Evolutionary conservation across 2,888 invertebrate genomes (phyloP).

Genomic region (Abrostola triplasia): DNA sequence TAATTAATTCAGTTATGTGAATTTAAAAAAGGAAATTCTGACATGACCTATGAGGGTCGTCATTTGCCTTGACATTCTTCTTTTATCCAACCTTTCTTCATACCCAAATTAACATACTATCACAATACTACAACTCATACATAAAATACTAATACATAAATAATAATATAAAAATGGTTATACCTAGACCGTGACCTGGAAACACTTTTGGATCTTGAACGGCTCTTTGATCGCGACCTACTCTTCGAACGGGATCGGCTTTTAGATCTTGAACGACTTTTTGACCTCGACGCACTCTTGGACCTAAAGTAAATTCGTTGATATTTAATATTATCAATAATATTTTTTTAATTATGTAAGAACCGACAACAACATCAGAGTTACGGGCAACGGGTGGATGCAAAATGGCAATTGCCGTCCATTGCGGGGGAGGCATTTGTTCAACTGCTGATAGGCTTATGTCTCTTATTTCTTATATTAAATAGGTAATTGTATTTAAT

Average conservation of each 20-base stretch:
- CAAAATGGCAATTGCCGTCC: too few relatives aligned
- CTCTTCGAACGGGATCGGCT: slow-evolving; percentile 58
- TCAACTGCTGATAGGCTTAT: too few relatives aligned
- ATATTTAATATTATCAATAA: neutral
- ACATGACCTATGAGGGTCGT: too few relatives aligned
- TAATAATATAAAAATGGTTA: neutral
- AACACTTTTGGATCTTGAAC: slow-evolving; percentile 44
- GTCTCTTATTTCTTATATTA: neutral
- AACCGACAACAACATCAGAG: too few relatives aligned
- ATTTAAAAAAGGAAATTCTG: too few relatives aligned
- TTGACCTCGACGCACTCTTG: slow-evolving; percentile 59
- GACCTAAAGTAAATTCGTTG: slow-evolving; percentile 43
- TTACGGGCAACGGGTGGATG: too few relatives aligned
- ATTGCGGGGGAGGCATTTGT: too few relatives aligned
- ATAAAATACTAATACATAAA: neutral
- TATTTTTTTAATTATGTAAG: too few relatives aligned
- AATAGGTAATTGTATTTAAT: neutral
- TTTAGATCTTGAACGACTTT: slow-evolving; percentile 72
- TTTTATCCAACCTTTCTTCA: too few relatives aligned
- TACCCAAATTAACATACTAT: too few relatives aligned
- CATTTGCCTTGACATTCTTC: too few relatives aligned
- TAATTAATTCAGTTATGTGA: neutral
- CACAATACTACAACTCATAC: too few relatives aligned
- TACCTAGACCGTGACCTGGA: slow-evolving; percentile 74
- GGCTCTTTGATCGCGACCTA: slow-evolving; percentile 54